Evolutionary conservation across 2,888 invertebrate genomes (phyloP).

Genomic region (Chloroclystis v-ata): DNA sequence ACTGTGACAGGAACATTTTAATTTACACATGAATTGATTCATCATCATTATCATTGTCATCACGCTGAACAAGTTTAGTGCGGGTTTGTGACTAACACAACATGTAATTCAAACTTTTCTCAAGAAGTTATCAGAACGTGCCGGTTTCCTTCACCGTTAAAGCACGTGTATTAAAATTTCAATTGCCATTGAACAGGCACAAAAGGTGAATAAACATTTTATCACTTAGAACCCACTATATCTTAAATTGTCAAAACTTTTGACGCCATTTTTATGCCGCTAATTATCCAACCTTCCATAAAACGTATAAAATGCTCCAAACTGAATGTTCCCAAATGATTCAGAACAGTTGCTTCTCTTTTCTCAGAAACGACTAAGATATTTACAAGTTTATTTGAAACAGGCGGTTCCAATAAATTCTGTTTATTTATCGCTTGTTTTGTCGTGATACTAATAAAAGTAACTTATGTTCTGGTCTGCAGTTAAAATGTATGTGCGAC

Average conservation of each 20-base stretch:
- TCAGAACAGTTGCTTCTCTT: conserved; percentile 36
- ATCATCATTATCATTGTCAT: too few species aligned
- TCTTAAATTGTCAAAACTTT: conserved; percentile 35
- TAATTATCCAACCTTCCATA: conserved; percentile 48
- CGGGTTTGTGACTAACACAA: too few species aligned
- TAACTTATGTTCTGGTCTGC: background rate
- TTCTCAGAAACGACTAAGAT: conserved; percentile 17
- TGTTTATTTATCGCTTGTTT: background rate
- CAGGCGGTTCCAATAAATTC: background rate
- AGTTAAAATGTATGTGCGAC: background rate
- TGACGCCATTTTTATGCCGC: conserved; percentile 46
- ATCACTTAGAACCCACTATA: conserved; percentile 37
- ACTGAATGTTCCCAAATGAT: conserved; percentile 49
- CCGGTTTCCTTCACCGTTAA: too few species aligned
- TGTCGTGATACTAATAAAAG: conserved; percentile 2
- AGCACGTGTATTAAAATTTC: too few species aligned
- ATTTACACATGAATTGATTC: background rate
- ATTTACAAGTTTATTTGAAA: conserved; percentile 4
- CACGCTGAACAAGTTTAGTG: too few species aligned
- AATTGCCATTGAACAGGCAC: too few species aligned
- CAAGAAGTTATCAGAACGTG: too few species aligned
- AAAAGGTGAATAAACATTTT: too few species aligned
- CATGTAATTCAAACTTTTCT: too few species aligned
- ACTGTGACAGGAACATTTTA: conserved; percentile 34
- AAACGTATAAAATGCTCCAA: conserved; percentile 41